Evolutionary conservation across 2,797 vertebrate species (phyloP).

Genomic region (Acomys russatus): DNA sequence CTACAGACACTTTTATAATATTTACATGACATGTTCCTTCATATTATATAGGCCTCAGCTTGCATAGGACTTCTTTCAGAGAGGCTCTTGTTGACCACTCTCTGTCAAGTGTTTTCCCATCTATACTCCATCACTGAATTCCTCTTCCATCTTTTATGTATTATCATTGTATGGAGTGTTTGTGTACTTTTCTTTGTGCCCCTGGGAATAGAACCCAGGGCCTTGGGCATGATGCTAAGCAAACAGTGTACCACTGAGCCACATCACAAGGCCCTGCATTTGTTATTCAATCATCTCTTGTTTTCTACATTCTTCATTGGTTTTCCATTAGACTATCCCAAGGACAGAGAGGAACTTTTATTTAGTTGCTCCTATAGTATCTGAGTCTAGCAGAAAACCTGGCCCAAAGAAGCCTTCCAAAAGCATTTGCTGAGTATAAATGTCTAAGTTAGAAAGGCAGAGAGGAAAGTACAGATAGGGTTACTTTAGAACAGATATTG

Average conservation of each 20-base stretch:
- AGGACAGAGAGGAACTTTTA: conserved; percentile 7
- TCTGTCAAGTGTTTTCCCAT: neutral
- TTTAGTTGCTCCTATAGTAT: conserved; percentile 47
- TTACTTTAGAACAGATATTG: conserved; percentile 37
- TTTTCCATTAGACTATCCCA: conserved; percentile 2
- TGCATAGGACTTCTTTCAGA: neutral
- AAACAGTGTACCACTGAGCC: neutral
- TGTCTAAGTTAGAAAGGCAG: conserved; percentile 53
- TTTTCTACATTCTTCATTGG: neutral
- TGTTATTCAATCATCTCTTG: conserved; percentile 23
- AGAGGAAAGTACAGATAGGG: conserved; percentile 35
- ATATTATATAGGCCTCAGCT: neutral
- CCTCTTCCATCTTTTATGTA: neutral
- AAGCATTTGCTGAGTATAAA: conserved; percentile 13
- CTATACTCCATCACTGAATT: neutral
- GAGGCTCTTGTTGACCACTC: neutral
- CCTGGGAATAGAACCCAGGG: neutral
- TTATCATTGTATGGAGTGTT: neutral
- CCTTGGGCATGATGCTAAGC: neutral
- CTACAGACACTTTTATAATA: neutral
- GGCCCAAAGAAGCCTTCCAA: neutral
- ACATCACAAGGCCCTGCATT: neutral
- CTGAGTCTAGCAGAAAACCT: conserved; percentile 19
- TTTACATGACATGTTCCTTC: neutral
- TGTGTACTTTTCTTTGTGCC: neutral